Evolutionary conservation across 1,140 invertebrate genomes (phyloP).

Genomic region (Ceratosolen fusciceps): DNA sequence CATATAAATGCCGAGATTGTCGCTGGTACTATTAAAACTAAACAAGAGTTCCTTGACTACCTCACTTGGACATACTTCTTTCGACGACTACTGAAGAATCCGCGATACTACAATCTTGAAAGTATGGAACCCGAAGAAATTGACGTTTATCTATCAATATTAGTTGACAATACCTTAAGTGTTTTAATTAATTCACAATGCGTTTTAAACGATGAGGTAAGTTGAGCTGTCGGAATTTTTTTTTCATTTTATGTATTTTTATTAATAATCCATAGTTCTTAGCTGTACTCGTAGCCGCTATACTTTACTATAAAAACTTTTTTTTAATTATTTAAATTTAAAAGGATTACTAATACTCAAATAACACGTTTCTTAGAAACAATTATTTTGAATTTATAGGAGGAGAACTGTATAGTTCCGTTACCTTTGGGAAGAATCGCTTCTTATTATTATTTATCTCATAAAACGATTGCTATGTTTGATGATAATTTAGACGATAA

Average conservation of each 20-base stretch:
- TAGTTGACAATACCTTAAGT: conserved; percentile 85
- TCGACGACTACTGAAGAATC: conserved; percentile 92
- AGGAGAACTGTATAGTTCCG: conserved; percentile 79
- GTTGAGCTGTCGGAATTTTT: conserved; percentile 10
- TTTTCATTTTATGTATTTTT: not conserved
- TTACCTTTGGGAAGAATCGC: conserved; percentile 93
- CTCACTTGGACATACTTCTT: conserved; percentile 99
- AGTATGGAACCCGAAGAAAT: conserved; percentile 81
- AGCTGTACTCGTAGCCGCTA: too few relatives aligned
- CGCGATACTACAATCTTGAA: conserved; percentile 91
- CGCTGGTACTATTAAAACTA: conserved; percentile 92
- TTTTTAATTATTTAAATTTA: too few relatives aligned
- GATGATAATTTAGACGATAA: conserved; percentile 77
- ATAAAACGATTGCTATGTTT: conserved; percentile 92
- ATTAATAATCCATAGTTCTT: not conserved
- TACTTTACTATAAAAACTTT: too few relatives aligned
- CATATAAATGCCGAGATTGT: conserved; percentile 98
- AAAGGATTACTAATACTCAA: too few relatives aligned
- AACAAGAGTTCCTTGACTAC: conserved; percentile 96
- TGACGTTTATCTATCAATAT: conserved; percentile 80
- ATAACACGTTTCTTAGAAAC: too few relatives aligned
- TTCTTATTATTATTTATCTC: conserved; percentile 97
- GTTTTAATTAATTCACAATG: conserved; percentile 84
- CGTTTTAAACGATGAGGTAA: conserved; percentile 76
- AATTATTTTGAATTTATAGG: conserved; percentile 73